phyloP scores from a whole-genome alignment of 2,797 vertebrate species.

The Pseudopleuronectes americanus region DNA sequence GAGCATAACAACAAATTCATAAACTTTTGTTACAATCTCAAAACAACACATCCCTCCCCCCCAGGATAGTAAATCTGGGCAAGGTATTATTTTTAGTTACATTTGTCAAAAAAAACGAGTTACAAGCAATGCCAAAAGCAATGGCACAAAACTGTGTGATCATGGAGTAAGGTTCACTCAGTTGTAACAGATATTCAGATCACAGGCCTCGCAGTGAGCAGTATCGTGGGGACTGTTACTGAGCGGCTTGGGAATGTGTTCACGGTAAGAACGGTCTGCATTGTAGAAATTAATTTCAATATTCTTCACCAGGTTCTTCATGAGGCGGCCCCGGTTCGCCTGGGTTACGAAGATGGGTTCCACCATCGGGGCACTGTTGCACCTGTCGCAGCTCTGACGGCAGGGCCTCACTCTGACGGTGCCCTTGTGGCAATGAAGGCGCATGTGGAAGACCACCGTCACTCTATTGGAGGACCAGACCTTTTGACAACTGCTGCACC shows the following conservation, averaged over 20 bases:
- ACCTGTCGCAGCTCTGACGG: conserved; percentile 71
- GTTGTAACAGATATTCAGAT: conserved; percentile 41
- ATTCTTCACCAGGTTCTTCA: conserved; percentile 75
- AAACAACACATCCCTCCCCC: too few species aligned
- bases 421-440: conserved; percentile 22
- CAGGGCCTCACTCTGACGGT: conserved; percentile 60
- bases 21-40: too few species aligned
- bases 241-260: too few species aligned
- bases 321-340: too few species aligned
- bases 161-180: not conserved
- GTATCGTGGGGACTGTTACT: conserved; percentile 79
- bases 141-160: not conserved
- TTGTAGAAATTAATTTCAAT: conserved; percentile 75
- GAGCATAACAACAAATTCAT: too few species aligned
- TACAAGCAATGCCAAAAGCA: not conserved
- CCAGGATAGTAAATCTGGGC: not conserved
- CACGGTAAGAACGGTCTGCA: too few species aligned
- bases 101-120: too few species aligned
- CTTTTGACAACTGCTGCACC: conserved; percentile 66
- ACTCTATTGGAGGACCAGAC: conserved; percentile 75
- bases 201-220: conserved; percentile 75
- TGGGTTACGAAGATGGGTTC: too few species aligned
- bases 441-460: conserved; percentile 77
- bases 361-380: conserved; percentile 41
- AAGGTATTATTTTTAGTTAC: not conserved